Conservation (phyloP, 2,888 invertebrate genomes). For the Eubasilissa splendida region DNA sequence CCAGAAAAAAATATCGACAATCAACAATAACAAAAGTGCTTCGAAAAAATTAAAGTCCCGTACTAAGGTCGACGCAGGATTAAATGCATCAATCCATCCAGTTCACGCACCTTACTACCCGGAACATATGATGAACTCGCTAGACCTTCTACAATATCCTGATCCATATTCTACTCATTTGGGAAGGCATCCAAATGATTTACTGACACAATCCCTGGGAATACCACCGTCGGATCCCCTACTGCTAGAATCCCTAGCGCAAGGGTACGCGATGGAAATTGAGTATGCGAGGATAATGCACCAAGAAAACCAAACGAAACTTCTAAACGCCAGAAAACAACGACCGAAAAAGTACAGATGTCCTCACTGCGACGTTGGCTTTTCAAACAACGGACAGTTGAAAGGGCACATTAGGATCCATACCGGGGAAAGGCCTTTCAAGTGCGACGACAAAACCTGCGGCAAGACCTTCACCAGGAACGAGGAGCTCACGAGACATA, state of each 20-base stretch:
- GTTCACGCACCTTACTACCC: slow-evolving; percentile 61
- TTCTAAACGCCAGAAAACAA: slow-evolving; percentile 80
- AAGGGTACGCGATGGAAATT: slow-evolving; percentile 77
- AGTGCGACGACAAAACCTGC: slow-evolving; percentile 88
- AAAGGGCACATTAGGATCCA: slow-evolving; percentile 94
- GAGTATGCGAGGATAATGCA: slow-evolving; percentile 81
- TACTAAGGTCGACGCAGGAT: background rate
- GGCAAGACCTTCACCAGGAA: slow-evolving; percentile 93
- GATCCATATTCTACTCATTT: slow-evolving; percentile 57
- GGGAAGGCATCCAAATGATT: slow-evolving; percentile 65
- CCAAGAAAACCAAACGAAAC: slow-evolving; percentile 80
- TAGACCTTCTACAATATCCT: slow-evolving; percentile 35
- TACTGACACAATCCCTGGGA: slow-evolving; percentile 68
- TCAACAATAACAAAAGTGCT: no score
- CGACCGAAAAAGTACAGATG: slow-evolving; percentile 94
- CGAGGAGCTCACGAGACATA: slow-evolving; percentile 93
- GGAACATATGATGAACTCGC: slow-evolving; percentile 58
- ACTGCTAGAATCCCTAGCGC: slow-evolving; percentile 68
- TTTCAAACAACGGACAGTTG: slow-evolving; percentile 94
- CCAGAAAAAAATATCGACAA: no score
- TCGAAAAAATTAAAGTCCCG: background rate
- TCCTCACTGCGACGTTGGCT: slow-evolving; percentile 90
- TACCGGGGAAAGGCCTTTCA: slow-evolving; percentile 91
- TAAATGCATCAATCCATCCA: background rate
- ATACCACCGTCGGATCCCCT: slow-evolving; percentile 69